Evolutionary conservation across 1,140 invertebrate species (phyloP), one percentile per base, ranked within the genome.

Genomic region (Drosophila athabasca): DNA sequence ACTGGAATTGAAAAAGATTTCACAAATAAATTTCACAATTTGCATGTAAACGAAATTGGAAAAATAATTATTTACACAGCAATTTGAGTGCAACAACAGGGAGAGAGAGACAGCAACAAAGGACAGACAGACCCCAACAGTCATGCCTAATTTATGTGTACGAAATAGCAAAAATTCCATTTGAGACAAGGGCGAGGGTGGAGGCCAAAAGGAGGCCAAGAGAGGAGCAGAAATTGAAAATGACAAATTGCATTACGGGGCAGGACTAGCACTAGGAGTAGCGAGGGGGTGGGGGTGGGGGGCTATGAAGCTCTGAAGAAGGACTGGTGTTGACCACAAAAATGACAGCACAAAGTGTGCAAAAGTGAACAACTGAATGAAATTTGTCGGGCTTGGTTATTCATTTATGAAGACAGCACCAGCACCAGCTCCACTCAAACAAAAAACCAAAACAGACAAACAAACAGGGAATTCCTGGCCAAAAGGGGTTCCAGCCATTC

Each of bases 151-250:
- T 85, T 87, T 87, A 85, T 85, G 69, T 70, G 69, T 54, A 67
- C 65, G 76, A 87, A 80, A 85, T 81, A 74, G 78, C 74, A 77
- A 79, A 87, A 87, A 82, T 85, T 87, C 82, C 78, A 75, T 87
- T 78, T 78, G 58, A 74, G 61, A 74, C 74, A 82, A 82, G 78
- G 46, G 65, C 51, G 49, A 64, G 24, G 17, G 17, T 19, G 17
- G 17, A 19, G 17, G 17, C 17, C 17, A 19, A 1, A 19, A 19
- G 17, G 17, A 19, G 0, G 17, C 17, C 17, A 19, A 1, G 17
- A 19, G 35, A 49, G 45, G 44, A 59, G 46, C 71, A 71, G 66
- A 79, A 87, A 79, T 82, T 82, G 74, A 82, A 88, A 87, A 88
- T 87, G 83, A 87, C 82, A 87, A 87, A 87, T 87, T 87, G 78